Percentiles rank a stretch among this genome's conserved stretches.
phyloP scores from a whole-genome alignment of 2,113 vertebrate species.

The Trogon surrucura region DNA sequence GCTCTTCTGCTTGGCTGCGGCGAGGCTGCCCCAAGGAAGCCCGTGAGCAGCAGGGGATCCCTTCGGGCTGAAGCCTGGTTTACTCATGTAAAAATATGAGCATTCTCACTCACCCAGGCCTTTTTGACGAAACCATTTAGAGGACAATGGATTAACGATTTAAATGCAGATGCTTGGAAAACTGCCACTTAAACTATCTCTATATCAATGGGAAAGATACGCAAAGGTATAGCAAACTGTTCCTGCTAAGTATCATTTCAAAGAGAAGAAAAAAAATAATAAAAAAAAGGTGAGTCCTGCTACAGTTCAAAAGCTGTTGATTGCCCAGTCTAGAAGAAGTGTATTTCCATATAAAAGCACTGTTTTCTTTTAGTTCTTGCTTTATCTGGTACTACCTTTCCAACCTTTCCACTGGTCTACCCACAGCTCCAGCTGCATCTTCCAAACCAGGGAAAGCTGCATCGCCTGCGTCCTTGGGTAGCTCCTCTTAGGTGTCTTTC shows the following conservation, averaged over 20 bases:
- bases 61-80: neutral
- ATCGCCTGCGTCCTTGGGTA: neutral
- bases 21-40: neutral
- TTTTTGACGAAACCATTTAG: neutral
- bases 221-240: neutral
- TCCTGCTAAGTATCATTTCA: neutral
- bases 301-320: neutral
- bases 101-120: neutral
- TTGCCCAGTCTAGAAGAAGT: neutral
- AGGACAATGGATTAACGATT: rapidly evolving
- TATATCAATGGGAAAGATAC: neutral
- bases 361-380: neutral
- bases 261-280: neutral
- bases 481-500: neutral
- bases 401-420: neutral
- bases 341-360: neutral
- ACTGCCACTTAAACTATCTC: neutral
- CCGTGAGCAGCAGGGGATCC: neutral
- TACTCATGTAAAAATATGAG: rapidly evolving
- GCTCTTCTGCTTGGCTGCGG: neutral
- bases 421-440: neutral
- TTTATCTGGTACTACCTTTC: neutral
- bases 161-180: neutral
- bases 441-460: neutral
- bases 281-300: neutral